Evolutionary conservation across 2,113 vertebrate genomes (phyloP).

Genomic region (Lepisosteus osseus): DNA sequence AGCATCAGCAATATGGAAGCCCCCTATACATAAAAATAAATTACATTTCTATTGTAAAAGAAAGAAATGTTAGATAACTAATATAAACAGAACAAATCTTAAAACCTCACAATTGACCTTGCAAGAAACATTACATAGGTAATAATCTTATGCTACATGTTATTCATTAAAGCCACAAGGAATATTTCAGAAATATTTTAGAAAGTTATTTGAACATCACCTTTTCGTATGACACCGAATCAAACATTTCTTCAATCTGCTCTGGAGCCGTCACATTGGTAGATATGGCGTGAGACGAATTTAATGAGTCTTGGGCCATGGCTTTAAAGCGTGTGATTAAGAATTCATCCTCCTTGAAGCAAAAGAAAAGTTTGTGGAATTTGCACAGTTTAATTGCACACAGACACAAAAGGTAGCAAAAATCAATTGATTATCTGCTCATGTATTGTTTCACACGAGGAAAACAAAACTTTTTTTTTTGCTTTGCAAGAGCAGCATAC

Average conservation of each 20-base stretch:
- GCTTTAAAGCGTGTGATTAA: constrained; percentile 76
- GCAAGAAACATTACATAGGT: neutral
- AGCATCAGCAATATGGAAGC: constrained; percentile 91
- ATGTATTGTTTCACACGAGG: too few relatives aligned
- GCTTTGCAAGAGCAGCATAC: too few relatives aligned
- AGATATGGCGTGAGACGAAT: constrained; percentile 85
- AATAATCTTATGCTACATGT: neutral
- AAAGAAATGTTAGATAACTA: too few relatives aligned
- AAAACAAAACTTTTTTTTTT: too few relatives aligned
- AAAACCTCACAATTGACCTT: neutral
- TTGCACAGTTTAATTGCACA: too few relatives aligned
- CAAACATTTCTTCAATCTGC: constrained; percentile 95
- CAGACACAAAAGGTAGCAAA: too few relatives aligned
- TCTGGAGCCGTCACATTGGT: constrained; percentile 74
- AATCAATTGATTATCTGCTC: too few relatives aligned
- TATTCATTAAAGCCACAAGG: too few relatives aligned
- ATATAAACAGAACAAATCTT: neutral
- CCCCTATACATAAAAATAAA: constrained; percentile 60
- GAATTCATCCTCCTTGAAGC: constrained; percentile 80
- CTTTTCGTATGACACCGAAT: constrained; percentile 91
- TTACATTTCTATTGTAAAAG: neutral
- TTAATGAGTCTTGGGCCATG: constrained; percentile 82
- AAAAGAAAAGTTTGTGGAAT: constrained; percentile 20
- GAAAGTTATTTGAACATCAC: constrained; percentile 46
- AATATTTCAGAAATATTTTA: neutral